Evolutionary conservation across 1,140 invertebrate genomes (phyloP), one percentile per base, ranked within the genome.

Genomic region (Drosophila malerkotliana): DNA sequence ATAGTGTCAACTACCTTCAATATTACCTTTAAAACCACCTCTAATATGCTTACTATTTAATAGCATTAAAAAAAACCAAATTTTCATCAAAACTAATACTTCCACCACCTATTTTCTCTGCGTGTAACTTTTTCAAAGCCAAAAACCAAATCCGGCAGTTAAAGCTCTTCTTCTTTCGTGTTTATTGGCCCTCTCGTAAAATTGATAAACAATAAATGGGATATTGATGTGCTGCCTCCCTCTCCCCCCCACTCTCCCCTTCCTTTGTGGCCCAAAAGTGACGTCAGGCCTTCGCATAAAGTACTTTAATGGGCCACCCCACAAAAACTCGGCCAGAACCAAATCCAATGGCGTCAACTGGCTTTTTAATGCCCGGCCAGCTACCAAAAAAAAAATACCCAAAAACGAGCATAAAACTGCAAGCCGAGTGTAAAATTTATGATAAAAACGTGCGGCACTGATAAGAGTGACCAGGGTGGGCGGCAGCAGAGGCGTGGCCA

Each of bases 381-480:
- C 10, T 28, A 28, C 26, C 6, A 28, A 28, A 37, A 4, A 37
- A 37, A 37, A 37, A 37, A 37, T 4, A 37, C 66, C 53, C 67
- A 71, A 54, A 61, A 72, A 54, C 34, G 69, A 15, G 58, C 30
- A 26, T 39, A 72, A 52, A 48, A 73, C 76, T 84, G 80, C 80
- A 72, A 79, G 72, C 80, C 32, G 67, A 77, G 80, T 84, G 80
- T 84, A 77, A 85, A 85, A 84, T 84, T 85, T 85, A 84, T 84
- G 81, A 85, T 84, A 85, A 84, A 85, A 84, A 85, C 80, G 80
- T 84, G 80, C 77, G 59, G 80, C 62, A 51, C 62, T 63, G 80
- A 84, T 85, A 85, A 85, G 76, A 75, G 37, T 59, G 76, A 47
- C 55, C 66, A 21, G 55, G 48, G 39, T 18, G 45, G 26, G 9